Base-by-base conservation (phyloP, 2,888 invertebrate species). In the Trilocha varians region DNA sequence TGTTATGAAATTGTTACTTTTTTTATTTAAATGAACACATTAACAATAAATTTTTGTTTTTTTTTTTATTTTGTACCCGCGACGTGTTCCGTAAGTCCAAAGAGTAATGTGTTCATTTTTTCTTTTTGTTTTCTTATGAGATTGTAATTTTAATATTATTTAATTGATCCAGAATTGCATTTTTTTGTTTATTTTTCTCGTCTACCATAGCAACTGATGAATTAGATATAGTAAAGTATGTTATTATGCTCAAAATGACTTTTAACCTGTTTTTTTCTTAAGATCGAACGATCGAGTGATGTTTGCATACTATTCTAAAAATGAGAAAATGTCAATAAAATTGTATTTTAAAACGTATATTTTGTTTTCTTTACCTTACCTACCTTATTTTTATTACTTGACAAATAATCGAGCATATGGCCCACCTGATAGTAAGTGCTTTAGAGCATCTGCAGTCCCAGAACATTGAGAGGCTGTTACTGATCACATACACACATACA, bases 321-420 rank as follows among this genome's bases (percentile, higher is more conserved):
- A 76, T 72, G 71, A 65, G 36, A 78, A 73, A 82, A 84, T 80
- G 82, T 85, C 84, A 85, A 84, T 84, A 85, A 85, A 85, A 69
- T 74, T 75, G 79, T 83, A 82, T 83, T 82, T 82, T 80, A 83
- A 84, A 82, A 76, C 67, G 67, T 65, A 53, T 36, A 40, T 40
- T 48, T 50, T 65, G 55, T 69, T 39, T 39, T 15, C 13, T 34
- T 36, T 39, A 16, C n/a, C n/a, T n/a, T n/a, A n/a, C n/a, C n/a
- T n/a, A n/a, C n/a, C n/a, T n/a, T n/a, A n/a, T n/a, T n/a, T n/a
- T n/a, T n/a, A n/a, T n/a, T n/a, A n/a, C n/a, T n/a, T n/a, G n/a
- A n/a, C n/a, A n/a, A n/a, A n/a, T n/a, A n/a, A n/a, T n/a, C n/a
- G n/a, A n/a, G n/a, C n/a, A n/a, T n/a, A n/a, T n/a, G n/a, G n/a